Base-by-base conservation (phyloP, 2,797 vertebrate genomes). In the Lepidocolaptes lacrymiger region DNA sequence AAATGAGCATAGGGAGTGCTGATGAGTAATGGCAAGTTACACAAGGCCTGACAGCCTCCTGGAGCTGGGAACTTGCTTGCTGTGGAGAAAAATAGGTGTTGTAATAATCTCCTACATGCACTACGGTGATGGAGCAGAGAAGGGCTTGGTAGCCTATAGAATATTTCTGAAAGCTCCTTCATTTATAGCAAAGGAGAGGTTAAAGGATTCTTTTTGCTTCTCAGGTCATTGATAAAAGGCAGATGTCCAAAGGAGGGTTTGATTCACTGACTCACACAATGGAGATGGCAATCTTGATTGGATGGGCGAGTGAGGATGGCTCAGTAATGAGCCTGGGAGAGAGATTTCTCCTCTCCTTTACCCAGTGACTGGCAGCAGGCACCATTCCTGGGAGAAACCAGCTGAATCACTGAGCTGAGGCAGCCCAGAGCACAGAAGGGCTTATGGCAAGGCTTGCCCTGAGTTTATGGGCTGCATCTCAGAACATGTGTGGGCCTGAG, bases 1-100 rank as follows among this genome's bases (percentile, higher is more conserved):
- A 95, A 92, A 94, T 0, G 13, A 93, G 82, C 22, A 41, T 64
- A 44, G 75, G 94, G 91, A 92, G 94, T 91, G 91, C 61, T 93
- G 68, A 37, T 96, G 95, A 93, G 83, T 93, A 95, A 91, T 28
- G 68, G 28, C 39, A 78, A 87, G 39, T 93, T 96, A 69, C 76
- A 68, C 85, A 94, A 96, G 69, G 91, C 61, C 36, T 64, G 80
- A 48, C 68, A 93, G 94, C 67, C 87, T 95, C 71, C 93, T 88
- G 7, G 36, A 94, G 88, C 69, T 96, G 94, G 84, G 67, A 97
- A 93, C 48, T 63, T 61, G 90, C 64, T 74, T 30, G 61, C 68
- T 90, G 72, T 15, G 58, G 77, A 81, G 62, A 72, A 93, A 94
- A 67, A 30, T 62, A 71, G 4, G 30, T 80, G 91, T 91, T 87